Evolutionary conservation across 2,113 vertebrate genomes (phyloP), one percentile per base, ranked within the genome.

Genomic region (Neogobius melanostomus): DNA sequence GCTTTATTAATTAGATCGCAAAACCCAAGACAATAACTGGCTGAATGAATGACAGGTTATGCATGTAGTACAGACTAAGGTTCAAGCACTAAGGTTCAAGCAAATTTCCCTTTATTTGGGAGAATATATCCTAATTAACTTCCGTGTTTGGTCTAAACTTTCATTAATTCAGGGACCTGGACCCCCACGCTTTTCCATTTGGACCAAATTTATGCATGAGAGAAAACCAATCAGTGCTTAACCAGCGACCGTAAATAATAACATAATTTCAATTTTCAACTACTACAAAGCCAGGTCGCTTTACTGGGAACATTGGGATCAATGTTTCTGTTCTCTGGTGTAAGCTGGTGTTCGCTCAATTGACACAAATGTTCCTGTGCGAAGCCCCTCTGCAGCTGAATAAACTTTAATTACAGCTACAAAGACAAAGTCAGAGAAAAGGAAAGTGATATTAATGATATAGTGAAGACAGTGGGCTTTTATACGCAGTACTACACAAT

Each of bases 321-420:
- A 71, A 79, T 75, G 73, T 77, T 72, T 51, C 65, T 83, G 64
- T 80, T 70, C 78, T 82, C 79, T 86, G 83, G 54, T 67, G 79
- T 64, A 67, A 81, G 67, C 54, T 74, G 62, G 67, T 80, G 82
- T 66, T 86, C 42, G 45, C 82, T 83, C 86, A 77, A 68, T 88
- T 72, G 72, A 78, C 72, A 85, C 75, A 74, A 77, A 68, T 54
- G 71, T 74, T 66, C 53, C 42, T 68, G 15, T 16, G 42, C 17
- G 56, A 28, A 65, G 67, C 21, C 64, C 75, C 56, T 72, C 48
- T 54, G 16, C 67, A 71, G 66, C 62, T 59, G 60, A 69, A 70
- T 56, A 59, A 69, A 43, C 70, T 66, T 75, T 86, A 79, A 85
- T 84, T 76, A 79, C 46, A 0, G 47, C 65, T 65, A 84, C 51